Conservation (phyloP, 1,140 invertebrate species). For the Zaprionus davidi region DNA sequence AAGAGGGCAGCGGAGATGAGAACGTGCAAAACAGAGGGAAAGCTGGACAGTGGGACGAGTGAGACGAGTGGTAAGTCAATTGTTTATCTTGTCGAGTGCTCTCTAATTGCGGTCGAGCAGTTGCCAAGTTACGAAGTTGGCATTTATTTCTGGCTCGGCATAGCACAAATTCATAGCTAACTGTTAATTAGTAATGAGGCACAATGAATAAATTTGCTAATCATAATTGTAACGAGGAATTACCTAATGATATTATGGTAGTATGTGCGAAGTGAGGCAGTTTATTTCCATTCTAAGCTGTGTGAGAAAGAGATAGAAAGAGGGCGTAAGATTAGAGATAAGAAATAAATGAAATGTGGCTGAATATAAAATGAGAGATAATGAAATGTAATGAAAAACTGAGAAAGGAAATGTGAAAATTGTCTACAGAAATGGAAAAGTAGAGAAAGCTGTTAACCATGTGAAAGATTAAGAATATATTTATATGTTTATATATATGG, state of each 20-base stretch:
- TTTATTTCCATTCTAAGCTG: not conserved
- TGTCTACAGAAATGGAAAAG: too few relatives aligned
- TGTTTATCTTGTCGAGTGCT: constrained; percentile 11
- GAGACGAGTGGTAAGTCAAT: not conserved
- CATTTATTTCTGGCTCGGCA: not conserved
- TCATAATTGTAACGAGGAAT: constrained; percentile 1
- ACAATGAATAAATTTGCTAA: constrained; percentile 4
- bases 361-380: too few relatives aligned
- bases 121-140: not conserved
- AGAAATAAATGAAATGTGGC: too few relatives aligned
- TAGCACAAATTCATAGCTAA: constrained; percentile 1
- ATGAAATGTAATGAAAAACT: too few relatives aligned
- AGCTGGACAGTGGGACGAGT: not conserved
- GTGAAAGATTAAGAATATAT: too few relatives aligned
- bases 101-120: constrained; percentile 8
- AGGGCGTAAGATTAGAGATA: too few relatives aligned
- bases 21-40: too few relatives aligned
- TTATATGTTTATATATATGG: too few relatives aligned
- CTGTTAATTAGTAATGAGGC: constrained; percentile 16
- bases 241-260: not conserved
- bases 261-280: not conserved
- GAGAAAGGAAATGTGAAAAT: too few relatives aligned
- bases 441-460: too few relatives aligned
- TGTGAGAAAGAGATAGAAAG: too few relatives aligned
- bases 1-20: not conserved